Evolutionary conservation across 2,888 invertebrate species (phyloP), one percentile per base, ranked within the genome.

Genomic region (Galeopsomyia nigrocyanea): DNA sequence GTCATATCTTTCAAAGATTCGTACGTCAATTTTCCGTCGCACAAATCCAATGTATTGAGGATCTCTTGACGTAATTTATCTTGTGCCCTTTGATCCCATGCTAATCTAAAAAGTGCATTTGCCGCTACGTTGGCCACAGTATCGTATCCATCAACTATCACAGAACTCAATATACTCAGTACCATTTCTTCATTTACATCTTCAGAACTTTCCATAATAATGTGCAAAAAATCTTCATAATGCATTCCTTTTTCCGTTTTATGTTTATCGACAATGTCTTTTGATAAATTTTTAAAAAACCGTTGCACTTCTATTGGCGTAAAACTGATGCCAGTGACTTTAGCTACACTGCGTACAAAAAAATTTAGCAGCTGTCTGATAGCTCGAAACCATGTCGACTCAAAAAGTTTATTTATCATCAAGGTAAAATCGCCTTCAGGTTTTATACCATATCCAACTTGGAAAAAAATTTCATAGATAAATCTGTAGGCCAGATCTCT

Each of bases 71-170:
- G 82, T 9, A 89, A 76, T 76, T 82, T 87, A 0, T 87, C 82
- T 74, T 90, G 90, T 16, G 88, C 79, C 3, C 87, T 83, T 5
- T 79, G 83, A 77, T 88, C 79, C 1, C 80, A 67, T 0, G 89
- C 88, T 7, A 90, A 77, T 70, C 88, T 86, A 76, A 88, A 88
- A 0, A 87, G 79, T 0, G 87, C 80, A 68, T 88, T 89, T 6
- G 86, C 83, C 49, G 89, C 79, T 0, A 88, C 84, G 0, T 87
- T 85, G 19, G 88, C 88, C 0, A 89, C 88, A 0, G 89, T 89
- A 78, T 89, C 89, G 76, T 87, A 88, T 0, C 89, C 89, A 46
- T 89, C 89, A 3, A 88, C 74, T 76, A 89, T 89, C 77, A 89
- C 89, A 1, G 88, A 86, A 1, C 88, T 80, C 0, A 87, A 84